Percentiles rank a stretch among this genome's conserved stretches.
These are phyloP conservation scores for Geodia barretti DNA, from an alignment of 37 sponge, comb jelly and placozoan species.

Conservation along the genomic window DNA sequence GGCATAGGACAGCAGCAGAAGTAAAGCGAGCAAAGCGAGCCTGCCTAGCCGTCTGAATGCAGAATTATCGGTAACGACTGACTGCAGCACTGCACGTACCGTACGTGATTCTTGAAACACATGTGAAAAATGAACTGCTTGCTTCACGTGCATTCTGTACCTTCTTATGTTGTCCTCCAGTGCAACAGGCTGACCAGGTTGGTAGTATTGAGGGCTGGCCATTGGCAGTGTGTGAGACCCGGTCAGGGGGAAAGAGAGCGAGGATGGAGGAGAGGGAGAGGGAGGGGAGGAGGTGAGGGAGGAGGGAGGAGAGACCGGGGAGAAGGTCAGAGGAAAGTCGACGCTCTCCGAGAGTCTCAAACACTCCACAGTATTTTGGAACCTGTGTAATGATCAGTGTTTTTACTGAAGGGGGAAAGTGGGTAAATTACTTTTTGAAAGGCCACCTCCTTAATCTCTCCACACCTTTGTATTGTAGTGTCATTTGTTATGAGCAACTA, in stretches of 20 bases:
- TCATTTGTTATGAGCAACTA: no score
- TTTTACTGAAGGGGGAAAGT: no score
- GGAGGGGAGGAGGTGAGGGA: slow-evolving; percentile 19
- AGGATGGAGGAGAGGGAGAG: background rate
- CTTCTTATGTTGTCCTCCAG: background rate
- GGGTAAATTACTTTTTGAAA: no score
- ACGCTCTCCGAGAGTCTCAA: slow-evolving; percentile 62
- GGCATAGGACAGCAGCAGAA: background rate
- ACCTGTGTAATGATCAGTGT: background rate
- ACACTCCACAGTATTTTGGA: slow-evolving; percentile 47
- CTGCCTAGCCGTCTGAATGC: no score
- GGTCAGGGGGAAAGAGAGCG: background rate
- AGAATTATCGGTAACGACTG: no score
- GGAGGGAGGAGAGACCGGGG: slow-evolving; percentile 32
- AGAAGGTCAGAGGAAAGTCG: slow-evolving; percentile 44
- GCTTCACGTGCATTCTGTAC: background rate
- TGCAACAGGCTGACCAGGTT: slow-evolving; percentile 49
- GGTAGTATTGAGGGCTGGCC: slow-evolving; percentile 9
- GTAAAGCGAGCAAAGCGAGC: no score
- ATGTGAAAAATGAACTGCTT: background rate
- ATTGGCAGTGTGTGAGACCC: background rate
- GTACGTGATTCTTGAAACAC: no score
- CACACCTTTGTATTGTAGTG: no score
- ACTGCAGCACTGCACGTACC: no score
- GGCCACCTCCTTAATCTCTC: no score